phyloP scores from a whole-genome alignment of 2,888 invertebrate genomes.

The Ormia ochracea region DNA sequence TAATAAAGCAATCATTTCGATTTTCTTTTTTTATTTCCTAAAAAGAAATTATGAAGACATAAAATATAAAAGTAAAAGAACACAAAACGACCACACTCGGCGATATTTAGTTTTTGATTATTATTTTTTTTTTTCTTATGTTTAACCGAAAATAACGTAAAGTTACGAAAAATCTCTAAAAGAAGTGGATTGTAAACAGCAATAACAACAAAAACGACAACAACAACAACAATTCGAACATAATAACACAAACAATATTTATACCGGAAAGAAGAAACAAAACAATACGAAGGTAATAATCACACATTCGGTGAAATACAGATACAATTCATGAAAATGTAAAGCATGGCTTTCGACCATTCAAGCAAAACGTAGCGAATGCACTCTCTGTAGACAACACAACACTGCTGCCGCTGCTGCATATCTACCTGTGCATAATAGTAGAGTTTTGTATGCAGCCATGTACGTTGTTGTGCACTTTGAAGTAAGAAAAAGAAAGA shows the following conservation, averaged over 20 bases:
- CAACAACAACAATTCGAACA: conserved; percentile 8
- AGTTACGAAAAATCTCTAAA: conserved; percentile 41
- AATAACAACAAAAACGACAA: conserved; percentile 7
- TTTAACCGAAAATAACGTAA: conserved; percentile 39
- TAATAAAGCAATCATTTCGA: conserved; percentile 44
- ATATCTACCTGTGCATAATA: conserved; percentile 45
- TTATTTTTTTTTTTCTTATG: no score
- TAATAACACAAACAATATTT: conserved; percentile 20
- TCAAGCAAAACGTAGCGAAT: conserved; percentile 27
- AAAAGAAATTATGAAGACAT: conserved; percentile 44
- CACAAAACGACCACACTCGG: conserved; percentile 47
- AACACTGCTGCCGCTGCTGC: conserved; percentile 2
- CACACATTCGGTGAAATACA: conserved; percentile 51
- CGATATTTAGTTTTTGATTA: conserved; percentile 1
- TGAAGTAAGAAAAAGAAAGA: conserved; percentile 41
- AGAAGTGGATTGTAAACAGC: conserved; percentile 35
- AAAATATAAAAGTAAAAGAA: conserved; percentile 19
- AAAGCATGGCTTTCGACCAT: conserved; percentile 9
- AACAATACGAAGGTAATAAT: conserved; percentile 52
- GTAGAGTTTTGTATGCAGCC: conserved; percentile 26
- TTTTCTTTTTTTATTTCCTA: neutral
- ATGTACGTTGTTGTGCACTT: conserved; percentile 42
- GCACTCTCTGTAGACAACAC: neutral
- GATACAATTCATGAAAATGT: conserved; percentile 42
- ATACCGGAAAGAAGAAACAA: conserved; percentile 57